Base-by-base conservation (phyloP, 2,113 vertebrate species). In the Equus przewalskii region DNA sequence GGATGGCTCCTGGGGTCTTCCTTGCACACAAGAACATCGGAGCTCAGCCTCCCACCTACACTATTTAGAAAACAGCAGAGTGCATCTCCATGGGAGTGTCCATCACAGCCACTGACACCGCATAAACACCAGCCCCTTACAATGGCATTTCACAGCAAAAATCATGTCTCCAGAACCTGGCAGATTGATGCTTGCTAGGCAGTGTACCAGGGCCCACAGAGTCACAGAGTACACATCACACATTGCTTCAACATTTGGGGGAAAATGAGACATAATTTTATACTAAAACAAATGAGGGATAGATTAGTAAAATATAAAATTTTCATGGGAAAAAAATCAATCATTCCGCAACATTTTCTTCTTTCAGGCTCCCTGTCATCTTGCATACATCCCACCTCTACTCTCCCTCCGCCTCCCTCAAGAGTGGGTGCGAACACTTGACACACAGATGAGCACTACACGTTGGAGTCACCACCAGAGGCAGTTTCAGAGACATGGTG, bases 131-230 rank as follows among this genome's bases (percentile, higher is more conserved):
- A 11, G 16, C 24, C 13, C 33, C n/a, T 44, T 13, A 6, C 1
- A 14, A 24, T 7, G 13, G 19, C 41, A 62, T 70, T 80, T 84
- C 80, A 62, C 24, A 72, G 60, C 11, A 6, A 14, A 46, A 22
- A 18, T 41, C 16, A 24, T 1, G 4, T n/a, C 54, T 79, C 49
- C 4, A 33, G 33, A 76, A 10, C 4, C 4, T 3, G 33, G 44
- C 11, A n/a, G 12, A 0, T 28, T 11, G 5, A 13, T 16, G 19
- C 16, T 36, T 54, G 4, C 49, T 73, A 46, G 33, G 24, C 7
- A 15, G 60, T 1, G 6, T 11, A 8, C 70, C 49, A 33, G 73
- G 54, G 11, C 7, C 3, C 4, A 22, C 1, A 0, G 19, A 18
- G 41, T 21, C 30, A 51, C 19, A 33, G 79, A 60, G 22, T 16